Evolutionary conservation across 1,140 invertebrate species (phyloP).

Genomic region (Neomicropteryx cornuta): DNA sequence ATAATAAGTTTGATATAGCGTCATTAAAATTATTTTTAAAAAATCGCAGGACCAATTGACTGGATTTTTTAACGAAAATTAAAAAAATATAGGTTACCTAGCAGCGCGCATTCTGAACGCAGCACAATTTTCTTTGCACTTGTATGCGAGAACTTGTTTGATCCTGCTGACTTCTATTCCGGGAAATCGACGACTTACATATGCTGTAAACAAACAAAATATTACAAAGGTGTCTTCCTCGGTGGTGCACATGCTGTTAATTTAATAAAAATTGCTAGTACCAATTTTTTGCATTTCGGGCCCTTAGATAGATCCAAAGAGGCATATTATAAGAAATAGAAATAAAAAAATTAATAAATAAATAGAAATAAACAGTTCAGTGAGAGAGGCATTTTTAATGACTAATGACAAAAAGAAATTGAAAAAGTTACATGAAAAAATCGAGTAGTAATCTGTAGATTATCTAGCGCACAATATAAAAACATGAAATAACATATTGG

Average conservation of each 20-base stretch:
- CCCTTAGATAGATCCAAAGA: no score
- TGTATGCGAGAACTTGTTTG: slow-evolving; percentile 64
- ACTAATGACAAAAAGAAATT: no score
- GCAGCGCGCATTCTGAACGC: slow-evolving; percentile 60
- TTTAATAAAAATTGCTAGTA: no score
- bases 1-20: background rate
- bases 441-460: no score
- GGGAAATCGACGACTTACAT: slow-evolving; percentile 60
- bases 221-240: background rate
- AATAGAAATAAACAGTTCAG: no score
- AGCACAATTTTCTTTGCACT: slow-evolving; percentile 65
- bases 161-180: slow-evolving; percentile 60
- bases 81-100: slow-evolving; percentile 31
- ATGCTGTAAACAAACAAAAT: slow-evolving; percentile 42
- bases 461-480: no score
- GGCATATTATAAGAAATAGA: no score
- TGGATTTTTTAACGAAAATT: background rate
- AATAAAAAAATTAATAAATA: no score
- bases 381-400: no score
- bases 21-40: background rate
- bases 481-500: no score
- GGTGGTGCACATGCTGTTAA: background rate
- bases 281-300: no score
- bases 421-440: no score
- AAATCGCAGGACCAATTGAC: background rate